Evolutionary conservation across 1,140 invertebrate genomes (phyloP), one percentile per base, ranked within the genome.

Genomic region (Drosophila repleta): DNA sequence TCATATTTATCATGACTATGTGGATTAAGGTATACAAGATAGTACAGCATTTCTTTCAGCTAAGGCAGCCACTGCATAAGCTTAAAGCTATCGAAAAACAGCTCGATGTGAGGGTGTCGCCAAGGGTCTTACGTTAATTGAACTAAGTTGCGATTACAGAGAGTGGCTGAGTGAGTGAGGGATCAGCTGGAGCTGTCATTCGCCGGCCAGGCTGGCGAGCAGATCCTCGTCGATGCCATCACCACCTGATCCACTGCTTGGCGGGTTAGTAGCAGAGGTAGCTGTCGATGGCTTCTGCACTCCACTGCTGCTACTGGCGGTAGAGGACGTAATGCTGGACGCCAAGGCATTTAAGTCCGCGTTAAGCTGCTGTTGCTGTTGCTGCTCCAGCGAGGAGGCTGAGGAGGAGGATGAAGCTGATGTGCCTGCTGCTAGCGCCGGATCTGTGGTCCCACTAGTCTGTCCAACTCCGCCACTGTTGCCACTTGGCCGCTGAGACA

Each of bases 401-500:
- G 48, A 10, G 17, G 53, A 26, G 7, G 78, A 29, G 0, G 66
- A 20, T 7, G 65, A 24, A 20, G 66, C 13, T 8, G 62, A 24
- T 17, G 43, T 46, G n/a, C 39, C 39, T 24, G 49, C 13, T 32
- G 52, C 32, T 35, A 35, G 37, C 15, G 58, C 2, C 45, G 60
- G 66, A 0, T 78, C 56, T 46, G 67, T 39, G 56, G 20, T 62
- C 18, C 74, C 55, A 2, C 61, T 61, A 8, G 37, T 64, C 10
- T 55, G 65, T 10, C 70, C 79, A 39, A n/a, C 20, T 46, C 37
- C 10, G 4, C 55, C 49, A 46, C 32, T 72, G 10, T 11, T 46
- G 43, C 41, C 53, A 41, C 21, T 39, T 21, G 53, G 18, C 24
- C 78, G n/a, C 73, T 90, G 89, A 0, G 95, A 96, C 53, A 97